These are phyloP conservation scores for Peromyscus aztecus DNA, from an alignment of 2,797 vertebrate species.

Conservation along the genomic window DNA sequence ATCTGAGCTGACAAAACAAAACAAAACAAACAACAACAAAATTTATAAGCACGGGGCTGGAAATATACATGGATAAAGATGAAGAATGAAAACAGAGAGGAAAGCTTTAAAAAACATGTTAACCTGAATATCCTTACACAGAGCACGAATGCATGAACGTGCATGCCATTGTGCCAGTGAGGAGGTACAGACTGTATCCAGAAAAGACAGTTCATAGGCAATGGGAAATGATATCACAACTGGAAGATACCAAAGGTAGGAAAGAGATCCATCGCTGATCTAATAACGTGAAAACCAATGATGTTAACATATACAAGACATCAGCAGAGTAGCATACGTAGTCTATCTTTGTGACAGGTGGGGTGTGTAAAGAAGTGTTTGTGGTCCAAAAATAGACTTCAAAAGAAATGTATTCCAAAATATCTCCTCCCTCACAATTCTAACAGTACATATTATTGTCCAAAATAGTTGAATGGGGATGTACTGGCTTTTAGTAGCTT, in stretches of 20 bases:
- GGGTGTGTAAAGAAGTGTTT: neutral
- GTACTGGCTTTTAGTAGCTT: neutral
- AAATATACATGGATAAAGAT: neutral
- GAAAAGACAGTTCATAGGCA: neutral
- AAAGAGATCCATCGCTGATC: neutral
- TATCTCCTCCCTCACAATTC: neutral
- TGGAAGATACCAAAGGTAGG: neutral
- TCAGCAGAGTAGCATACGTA: neutral
- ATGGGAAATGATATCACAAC: neutral
- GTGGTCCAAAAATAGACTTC: neutral
- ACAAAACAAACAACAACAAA: neutral
- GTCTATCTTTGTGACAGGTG: neutral
- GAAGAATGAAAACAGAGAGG: neutral
- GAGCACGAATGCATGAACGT: too few species aligned
- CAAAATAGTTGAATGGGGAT: neutral
- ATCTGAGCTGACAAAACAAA: neutral
- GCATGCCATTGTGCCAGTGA: neutral
- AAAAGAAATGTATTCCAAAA: conserved; percentile 38
- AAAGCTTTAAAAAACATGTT: neutral
- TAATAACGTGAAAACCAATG: neutral
- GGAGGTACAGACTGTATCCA: fast-evolving
- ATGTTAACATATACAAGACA: conserved; percentile 25
- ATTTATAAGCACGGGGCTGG: neutral
- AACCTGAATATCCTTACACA: neutral
- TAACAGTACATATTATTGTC: neutral